Evolutionary conservation across 2,888 invertebrate genomes (phyloP), one percentile per base, ranked within the genome.

Genomic region (Dusona sp.): DNA sequence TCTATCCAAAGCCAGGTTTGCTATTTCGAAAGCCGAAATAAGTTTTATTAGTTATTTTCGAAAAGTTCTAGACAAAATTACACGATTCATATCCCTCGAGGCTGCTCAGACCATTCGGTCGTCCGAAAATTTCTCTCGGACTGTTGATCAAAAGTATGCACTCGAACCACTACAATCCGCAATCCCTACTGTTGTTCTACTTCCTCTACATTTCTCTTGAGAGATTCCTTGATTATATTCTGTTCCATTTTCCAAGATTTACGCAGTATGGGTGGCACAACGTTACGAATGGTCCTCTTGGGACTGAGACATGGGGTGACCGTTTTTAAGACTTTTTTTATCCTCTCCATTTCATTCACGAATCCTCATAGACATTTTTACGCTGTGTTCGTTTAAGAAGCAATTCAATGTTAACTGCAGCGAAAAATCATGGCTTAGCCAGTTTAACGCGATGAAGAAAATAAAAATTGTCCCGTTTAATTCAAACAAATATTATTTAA

Each of bases 201-300:
- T 25, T 75, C n/a, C 45, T 64, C 29, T 29, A 64, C 38, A 25
- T 42, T n/a, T 61, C 61, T 45, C 75, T 45, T 11, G 42, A 36
- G 75, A 61, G 29, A 29, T 33, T 45, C 33, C 45, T 36, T 42
- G 22, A 42, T 42, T 75, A 61, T 64, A 75, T 75, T 75, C 75
- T 61, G 61, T 75, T n/a, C 29, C 75, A 64, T 61, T 75, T 75
- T 64, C 75, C 29, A 45, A 45, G 64, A 64, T 61, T 29, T 33
- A 42, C 25, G 38, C 57, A 29, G 61, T 75, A 29, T 72, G 73
- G 36, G 38, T 33, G 38, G 54, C 73, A 36, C 57, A 73, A 73
- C 54, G 22, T 54, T 36, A 51, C 73, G 54, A 73, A 54, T 22
- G 73, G 54, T 22, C 36, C 73, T 36, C 36, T 38, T 1, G 73